Evolutionary conservation across 2,888 invertebrate genomes (phyloP), one percentile per base, ranked within the genome.

Genomic region (Leucoma salicis): DNA sequence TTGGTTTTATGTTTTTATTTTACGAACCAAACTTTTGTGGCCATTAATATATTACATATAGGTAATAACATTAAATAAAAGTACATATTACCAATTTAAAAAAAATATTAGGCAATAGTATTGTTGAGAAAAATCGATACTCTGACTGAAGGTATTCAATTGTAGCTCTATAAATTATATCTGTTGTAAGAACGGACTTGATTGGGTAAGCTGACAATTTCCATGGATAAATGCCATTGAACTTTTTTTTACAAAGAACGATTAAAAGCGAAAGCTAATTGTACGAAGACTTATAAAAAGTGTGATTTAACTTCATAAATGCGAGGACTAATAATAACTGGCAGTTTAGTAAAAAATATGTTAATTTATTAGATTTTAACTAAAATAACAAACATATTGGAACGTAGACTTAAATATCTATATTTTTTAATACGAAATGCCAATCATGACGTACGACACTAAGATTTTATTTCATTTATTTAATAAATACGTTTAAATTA

Each of bases 391-490:
- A 71, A 72, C 62, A 70, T 56, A 66, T 66, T 78, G 77, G 75
- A 82, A 83, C 74, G 71, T 74, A 63, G 61, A 59, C 64, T 66
- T 71, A 68, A 60, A 60, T 65, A 70, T 62, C 67, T 74, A 65
- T 63, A 5, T 5, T 5, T 5, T 61, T 65, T 69, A 58, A 71
- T 61, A 70, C 66, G 63, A 86, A 86, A 86, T 87, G 86, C 86
- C 85, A 86, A 87, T 77, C 67, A 74, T 62, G 68, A 74, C 70
- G 86, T 87, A 87, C 86, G 86, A 86, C 86, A 81, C 58, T 57
- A 53, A 53, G 60, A 52, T 31, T 57, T 62, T 58, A 52, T 59
- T 58, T 59, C 47, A 59, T 57, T 61, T 51, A 51, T 53, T 57
- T 55, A 66, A 68, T 69, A 75, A 70, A 68, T 70, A 75, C 62